Base-by-base conservation (phyloP, 2,888 invertebrate species). In the Troides aeacus region DNA sequence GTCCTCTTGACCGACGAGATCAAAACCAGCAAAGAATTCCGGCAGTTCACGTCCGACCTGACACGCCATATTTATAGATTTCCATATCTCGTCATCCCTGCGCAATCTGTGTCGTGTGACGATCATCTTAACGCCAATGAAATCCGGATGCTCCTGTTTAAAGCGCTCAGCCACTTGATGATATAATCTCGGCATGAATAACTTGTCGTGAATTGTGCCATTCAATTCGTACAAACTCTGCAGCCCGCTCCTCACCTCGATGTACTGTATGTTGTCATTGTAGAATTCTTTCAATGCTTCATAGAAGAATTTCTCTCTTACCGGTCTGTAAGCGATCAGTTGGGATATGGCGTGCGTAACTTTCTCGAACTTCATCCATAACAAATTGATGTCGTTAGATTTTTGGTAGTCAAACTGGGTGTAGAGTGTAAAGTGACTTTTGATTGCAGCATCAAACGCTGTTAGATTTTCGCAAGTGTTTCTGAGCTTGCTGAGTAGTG, bases 1-100 rank as follows among this genome's bases (percentile, higher is more conserved):
- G 77, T 97, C 97, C 82, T 97, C 97, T 77, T 96, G 96, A 0
- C 97, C 97, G 0, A 97, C 96, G 68, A 97, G 92, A 88, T 97
- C 97, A 75, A 97, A 96, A 3, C 97, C 97, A 7, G 94, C 95
- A 60, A 97, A 89, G 75, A 95, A 94, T 23, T 94, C 90, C 0
- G 97, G 96, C 80, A 94, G 93, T 59, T 88, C 82, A 0, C 76
- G 79, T 80, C 94, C 92, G 0, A 94, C 71, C 64, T 71, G 74
- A 23, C 76, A 78, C 36, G 87, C 85, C 1, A 78, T 62, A 18
- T 84, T 74, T 21, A 95, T 77, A 70, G 93, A 87, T 1, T 85
- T 77, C 0, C 85, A 79, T 0, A 95, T 72, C 56, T 90, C 77
- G 0, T 92, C 86, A 0, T 85, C 82, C 46, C 77, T 74, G 5